Evolutionary conservation across 2,888 invertebrate species (phyloP).

Genomic region (Lumbricus terrestris): DNA sequence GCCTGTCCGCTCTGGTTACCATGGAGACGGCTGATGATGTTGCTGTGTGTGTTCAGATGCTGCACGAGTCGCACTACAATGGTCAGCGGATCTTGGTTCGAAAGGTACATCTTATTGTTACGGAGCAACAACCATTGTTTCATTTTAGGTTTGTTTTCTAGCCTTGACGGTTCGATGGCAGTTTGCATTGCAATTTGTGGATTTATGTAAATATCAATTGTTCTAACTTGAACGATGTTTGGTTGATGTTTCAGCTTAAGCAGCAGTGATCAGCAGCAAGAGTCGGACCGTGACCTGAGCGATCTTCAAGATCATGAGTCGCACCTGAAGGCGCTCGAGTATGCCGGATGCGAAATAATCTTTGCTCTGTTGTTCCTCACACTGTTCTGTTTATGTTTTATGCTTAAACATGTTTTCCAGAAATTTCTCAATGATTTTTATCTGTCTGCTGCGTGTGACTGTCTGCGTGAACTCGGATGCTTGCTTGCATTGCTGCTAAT

Average conservation of each 20-base stretch:
- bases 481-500: too few species aligned
- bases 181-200: background rate
- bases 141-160: background rate
- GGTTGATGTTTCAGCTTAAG: background rate
- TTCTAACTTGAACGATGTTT: background rate
- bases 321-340: background rate
- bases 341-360: too few species aligned
- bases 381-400: background rate
- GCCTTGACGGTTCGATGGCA: background rate
- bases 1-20: background rate
- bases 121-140: background rate
- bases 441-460: too few species aligned
- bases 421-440: background rate
- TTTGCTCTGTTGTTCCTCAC: background rate
- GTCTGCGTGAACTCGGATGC: too few species aligned
- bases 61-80: background rate
- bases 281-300: background rate
- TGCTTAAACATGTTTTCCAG: background rate
- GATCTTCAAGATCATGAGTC: background rate
- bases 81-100: slow-evolving; percentile 3
- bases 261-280: background rate
- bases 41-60: background rate
- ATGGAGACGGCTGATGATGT: slow-evolving; percentile 8
- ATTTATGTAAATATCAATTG: background rate
- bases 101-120: background rate